These are phyloP conservation scores for Pyrocephalus nanus DNA, from an alignment of 2,797 vertebrate species.

Conservation along the genomic window DNA sequence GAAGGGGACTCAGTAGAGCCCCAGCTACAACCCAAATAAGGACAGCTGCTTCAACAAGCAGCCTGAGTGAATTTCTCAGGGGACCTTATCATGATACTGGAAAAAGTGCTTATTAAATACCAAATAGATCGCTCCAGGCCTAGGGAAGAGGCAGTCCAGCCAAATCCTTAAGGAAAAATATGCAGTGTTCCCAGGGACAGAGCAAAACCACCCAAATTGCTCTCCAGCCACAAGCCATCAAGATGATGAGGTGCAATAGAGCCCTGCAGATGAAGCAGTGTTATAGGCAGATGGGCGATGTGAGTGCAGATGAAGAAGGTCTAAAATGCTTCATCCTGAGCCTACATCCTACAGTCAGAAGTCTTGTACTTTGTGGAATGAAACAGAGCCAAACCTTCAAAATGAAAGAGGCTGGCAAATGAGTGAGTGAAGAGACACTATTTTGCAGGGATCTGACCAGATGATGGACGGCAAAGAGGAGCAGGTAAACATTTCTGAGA, in stretches of 20 bases:
- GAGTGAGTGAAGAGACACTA: neutral
- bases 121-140: neutral
- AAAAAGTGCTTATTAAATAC: neutral
- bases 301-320: neutral
- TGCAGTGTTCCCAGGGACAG: neutral
- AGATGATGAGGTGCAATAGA: neutral
- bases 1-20: neutral
- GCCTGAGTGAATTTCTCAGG: neutral
- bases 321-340: neutral
- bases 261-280: neutral
- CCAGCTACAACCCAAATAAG: neutral
- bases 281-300: neutral
- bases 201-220: neutral
- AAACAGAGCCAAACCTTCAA: neutral
- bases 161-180: slow-evolving; percentile 9
- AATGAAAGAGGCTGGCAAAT: neutral
- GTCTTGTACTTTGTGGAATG: neutral
- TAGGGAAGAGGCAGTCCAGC: neutral
- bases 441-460: neutral
- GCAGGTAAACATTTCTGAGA: neutral
- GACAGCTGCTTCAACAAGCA: neutral
- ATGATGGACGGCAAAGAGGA: neutral
- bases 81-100: neutral
- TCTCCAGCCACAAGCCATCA: accelerated
- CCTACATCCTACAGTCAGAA: neutral